Evolutionary conservation across 2,113 vertebrate genomes (phyloP).

Genomic region (Ceuthmochares aereus): DNA sequence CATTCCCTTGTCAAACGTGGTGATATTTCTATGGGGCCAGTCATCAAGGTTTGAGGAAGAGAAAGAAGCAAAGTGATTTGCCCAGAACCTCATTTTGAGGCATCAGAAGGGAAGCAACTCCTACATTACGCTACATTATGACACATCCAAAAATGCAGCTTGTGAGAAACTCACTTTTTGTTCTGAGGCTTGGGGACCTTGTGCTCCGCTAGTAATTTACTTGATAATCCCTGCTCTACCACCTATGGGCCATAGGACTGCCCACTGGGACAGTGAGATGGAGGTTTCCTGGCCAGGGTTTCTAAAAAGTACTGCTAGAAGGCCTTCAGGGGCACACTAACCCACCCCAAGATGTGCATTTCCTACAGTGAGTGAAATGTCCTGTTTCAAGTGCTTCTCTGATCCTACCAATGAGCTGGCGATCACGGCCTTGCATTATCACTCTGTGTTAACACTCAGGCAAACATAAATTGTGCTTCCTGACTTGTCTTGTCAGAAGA

Average conservation of each 20-base stretch:
- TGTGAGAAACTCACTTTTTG: not conserved
- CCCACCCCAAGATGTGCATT: not conserved
- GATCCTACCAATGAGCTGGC: not conserved
- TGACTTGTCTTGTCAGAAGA: not conserved
- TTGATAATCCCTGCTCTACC: not conserved
- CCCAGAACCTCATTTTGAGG: not conserved
- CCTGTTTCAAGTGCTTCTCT: not conserved
- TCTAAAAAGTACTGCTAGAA: not conserved
- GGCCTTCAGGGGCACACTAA: not conserved
- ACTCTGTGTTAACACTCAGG: not conserved
- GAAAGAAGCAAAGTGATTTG: not conserved
- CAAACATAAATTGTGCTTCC: not conserved
- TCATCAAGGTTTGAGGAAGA: not conserved
- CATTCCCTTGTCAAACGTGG: not conserved
- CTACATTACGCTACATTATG: not conserved
- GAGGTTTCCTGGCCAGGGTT: not conserved
- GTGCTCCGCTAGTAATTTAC: not conserved
- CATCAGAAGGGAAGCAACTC: not conserved
- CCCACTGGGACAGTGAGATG: not conserved
- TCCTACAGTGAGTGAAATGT: not conserved
- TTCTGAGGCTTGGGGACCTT: not conserved
- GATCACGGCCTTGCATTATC: fast-evolving
- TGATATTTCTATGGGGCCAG: not conserved
- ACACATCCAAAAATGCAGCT: not conserved
- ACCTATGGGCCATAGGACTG: not conserved